phyloP scores from a whole-genome alignment of 2,113 vertebrate species.

The Phainopepla nitens region DNA sequence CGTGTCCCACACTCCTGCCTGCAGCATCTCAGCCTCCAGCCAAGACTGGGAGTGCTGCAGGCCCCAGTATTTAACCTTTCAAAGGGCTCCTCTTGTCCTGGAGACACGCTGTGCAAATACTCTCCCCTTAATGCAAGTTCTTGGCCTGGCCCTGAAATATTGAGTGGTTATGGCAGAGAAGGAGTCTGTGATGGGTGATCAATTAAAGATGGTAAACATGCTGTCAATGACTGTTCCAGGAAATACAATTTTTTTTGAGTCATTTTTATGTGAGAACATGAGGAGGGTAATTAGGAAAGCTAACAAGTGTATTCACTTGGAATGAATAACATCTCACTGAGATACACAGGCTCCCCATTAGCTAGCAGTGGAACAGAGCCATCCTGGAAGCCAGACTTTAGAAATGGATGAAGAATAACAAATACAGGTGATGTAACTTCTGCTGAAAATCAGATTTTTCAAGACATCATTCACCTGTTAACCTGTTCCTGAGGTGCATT shows the following conservation, averaged over 20 bases:
- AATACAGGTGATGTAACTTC: not conserved
- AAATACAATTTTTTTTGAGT: not conserved
- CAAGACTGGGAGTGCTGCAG: not conserved
- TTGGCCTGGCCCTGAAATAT: not conserved
- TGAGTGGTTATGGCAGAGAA: slow-evolving; percentile 11
- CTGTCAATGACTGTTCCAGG: slow-evolving; percentile 50
- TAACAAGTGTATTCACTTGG: not conserved
- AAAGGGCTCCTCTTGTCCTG: not conserved
- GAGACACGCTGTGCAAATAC: not conserved
- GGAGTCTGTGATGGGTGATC: slow-evolving; percentile 2
- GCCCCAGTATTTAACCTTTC: not conserved
- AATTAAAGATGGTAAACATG: slow-evolving; percentile 46
- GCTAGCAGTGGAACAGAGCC: not conserved
- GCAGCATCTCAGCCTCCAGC: not conserved
- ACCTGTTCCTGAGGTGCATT: not conserved
- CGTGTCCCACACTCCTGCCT: not conserved
- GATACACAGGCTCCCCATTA: not conserved
- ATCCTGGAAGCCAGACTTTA: not conserved
- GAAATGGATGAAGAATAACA: not conserved
- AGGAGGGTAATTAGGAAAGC: slow-evolving; percentile 5
- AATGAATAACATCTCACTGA: slow-evolving; percentile 26
- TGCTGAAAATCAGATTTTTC: not conserved
- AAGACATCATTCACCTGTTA: not conserved
- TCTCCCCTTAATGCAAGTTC: not conserved
- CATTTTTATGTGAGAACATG: slow-evolving; percentile 39